Conservation (phyloP, 2,113 vertebrate genomes). For the Tor tambroides region DNA sequence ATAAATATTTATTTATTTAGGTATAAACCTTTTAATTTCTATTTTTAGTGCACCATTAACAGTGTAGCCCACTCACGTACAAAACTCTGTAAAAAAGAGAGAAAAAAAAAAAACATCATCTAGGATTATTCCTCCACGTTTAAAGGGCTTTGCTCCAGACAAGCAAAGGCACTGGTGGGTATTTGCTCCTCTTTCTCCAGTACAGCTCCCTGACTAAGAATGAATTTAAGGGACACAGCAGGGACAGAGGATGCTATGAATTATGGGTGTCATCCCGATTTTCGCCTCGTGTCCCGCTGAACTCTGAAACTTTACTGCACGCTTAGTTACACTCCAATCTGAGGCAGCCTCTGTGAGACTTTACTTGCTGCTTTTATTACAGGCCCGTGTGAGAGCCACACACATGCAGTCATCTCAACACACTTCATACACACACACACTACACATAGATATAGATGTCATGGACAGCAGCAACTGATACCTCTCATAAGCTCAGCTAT, state of each 20-base stretch:
- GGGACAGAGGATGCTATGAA: slow-evolving; percentile 58
- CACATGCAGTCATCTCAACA: background rate
- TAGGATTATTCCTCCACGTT: slow-evolving; percentile 34
- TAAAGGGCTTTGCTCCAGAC: slow-evolving; percentile 17
- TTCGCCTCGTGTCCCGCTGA: slow-evolving; percentile 52
- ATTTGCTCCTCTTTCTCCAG: slow-evolving; percentile 36
- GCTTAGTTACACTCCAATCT: slow-evolving; percentile 65
- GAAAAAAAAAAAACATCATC: background rate
- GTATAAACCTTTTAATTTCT: background rate
- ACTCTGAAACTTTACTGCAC: slow-evolving; percentile 62
- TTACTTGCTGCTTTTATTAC: slow-evolving; percentile 45
- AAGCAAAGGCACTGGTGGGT: slow-evolving; percentile 28
- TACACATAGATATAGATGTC: slow-evolving; percentile 9
- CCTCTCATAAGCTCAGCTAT: slow-evolving; percentile 56
- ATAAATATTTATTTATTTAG: background rate
- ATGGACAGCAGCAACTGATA: background rate
- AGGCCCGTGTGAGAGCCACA: slow-evolving; percentile 46
- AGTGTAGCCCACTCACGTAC: background rate
- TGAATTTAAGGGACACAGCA: slow-evolving; percentile 50
- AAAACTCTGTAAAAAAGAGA: background rate
- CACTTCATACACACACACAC: background rate
- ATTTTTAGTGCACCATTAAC: background rate
- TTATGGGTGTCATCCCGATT: slow-evolving; percentile 59
- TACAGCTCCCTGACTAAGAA: slow-evolving; percentile 44
- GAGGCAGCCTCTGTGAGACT: slow-evolving; percentile 39